Evolutionary conservation across 2,797 vertebrate genomes (phyloP).

Genomic region (Protonibea diacanthus): DNA sequence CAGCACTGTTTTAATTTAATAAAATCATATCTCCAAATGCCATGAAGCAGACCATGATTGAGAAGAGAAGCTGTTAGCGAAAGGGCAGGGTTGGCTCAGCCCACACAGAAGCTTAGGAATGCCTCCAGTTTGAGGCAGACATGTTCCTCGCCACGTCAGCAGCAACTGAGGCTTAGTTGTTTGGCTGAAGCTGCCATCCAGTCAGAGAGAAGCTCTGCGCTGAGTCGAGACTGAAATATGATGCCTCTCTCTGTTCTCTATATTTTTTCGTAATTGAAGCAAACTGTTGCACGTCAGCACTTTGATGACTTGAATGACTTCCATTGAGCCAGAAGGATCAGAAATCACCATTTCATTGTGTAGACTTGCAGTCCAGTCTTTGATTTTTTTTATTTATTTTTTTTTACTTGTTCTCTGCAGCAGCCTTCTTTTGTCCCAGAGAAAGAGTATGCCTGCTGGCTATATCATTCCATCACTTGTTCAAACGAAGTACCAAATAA

Average conservation of each 20-base stretch:
- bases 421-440: slow-evolving; percentile 4
- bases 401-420: neutral
- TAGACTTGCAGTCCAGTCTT: neutral
- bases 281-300: slow-evolving; percentile 22
- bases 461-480: slow-evolving; percentile 21
- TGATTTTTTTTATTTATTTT: neutral
- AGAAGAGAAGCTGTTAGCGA: slow-evolving; percentile 12
- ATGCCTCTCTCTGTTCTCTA: slow-evolving; percentile 34
- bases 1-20: neutral
- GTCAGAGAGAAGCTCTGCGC: slow-evolving; percentile 33
- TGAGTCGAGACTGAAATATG: slow-evolving; percentile 48
- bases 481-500: slow-evolving; percentile 41
- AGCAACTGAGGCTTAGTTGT: slow-evolving; percentile 41
- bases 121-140: slow-evolving; percentile 51
- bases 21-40: neutral
- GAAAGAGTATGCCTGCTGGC: slow-evolving; percentile 36
- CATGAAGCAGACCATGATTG: slow-evolving; percentile 5
- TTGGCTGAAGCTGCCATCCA: slow-evolving; percentile 34
- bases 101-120: slow-evolving; percentile 46
- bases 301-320: neutral
- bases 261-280: neutral
- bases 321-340: neutral
- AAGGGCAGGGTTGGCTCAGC: slow-evolving; percentile 31
- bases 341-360: neutral
- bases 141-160: slow-evolving; percentile 78